Evolutionary conservation across 2,797 vertebrate species (phyloP).

Genomic region (Sarcoramphus papa): DNA sequence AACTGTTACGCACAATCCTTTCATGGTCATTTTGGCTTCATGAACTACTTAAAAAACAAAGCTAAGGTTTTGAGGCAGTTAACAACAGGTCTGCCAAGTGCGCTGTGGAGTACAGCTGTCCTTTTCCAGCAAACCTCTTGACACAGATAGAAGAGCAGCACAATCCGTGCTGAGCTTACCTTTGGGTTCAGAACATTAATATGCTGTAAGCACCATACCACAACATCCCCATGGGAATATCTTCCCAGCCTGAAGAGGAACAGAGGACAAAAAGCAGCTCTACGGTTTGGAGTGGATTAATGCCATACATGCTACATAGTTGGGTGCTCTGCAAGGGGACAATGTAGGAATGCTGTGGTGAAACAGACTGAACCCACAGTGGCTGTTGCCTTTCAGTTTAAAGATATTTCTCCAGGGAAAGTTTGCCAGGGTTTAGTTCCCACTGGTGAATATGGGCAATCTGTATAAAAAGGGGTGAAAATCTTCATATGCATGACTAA

Average conservation of each 20-base stretch:
- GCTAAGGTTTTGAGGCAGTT: not conserved
- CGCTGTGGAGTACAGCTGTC: not conserved
- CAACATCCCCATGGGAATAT: not conserved
- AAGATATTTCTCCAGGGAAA: not conserved
- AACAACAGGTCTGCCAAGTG: not conserved
- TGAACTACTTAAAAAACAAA: not conserved
- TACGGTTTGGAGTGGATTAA: not conserved
- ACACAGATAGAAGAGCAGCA: not conserved
- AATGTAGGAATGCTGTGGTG: not conserved
- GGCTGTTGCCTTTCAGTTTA: not conserved
- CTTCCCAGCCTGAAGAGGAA: not conserved
- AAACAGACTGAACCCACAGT: not conserved
- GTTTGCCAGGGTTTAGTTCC: not conserved
- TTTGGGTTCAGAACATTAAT: not conserved
- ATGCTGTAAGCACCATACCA: accelerated
- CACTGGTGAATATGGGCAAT: not conserved
- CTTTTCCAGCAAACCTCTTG: not conserved
- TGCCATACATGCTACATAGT: accelerated
- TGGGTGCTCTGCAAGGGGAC: accelerated
- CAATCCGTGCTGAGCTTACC: not conserved
- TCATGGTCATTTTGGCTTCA: not conserved
- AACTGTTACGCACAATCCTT: not conserved
- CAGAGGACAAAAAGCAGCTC: not conserved
- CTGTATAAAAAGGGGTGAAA: not conserved
- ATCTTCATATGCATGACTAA: not conserved